Conservation (phyloP, 1,140 invertebrate species). For the Drosophila mojavensis region DNA sequence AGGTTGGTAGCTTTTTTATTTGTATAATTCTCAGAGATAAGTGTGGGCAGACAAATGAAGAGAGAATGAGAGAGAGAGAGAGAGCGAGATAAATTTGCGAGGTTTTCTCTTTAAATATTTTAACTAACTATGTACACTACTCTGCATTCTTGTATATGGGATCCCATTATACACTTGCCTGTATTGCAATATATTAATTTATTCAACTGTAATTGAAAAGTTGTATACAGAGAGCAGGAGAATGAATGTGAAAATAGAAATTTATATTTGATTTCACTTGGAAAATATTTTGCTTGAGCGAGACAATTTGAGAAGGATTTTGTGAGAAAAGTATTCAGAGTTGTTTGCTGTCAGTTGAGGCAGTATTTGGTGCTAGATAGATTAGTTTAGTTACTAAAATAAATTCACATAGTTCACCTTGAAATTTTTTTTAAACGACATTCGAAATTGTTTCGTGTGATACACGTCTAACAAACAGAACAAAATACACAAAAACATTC, state of each 20-base stretch:
- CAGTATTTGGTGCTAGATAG: neutral
- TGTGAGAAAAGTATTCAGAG: no score
- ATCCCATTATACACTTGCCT: neutral
- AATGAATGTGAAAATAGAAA: no score
- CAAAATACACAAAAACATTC: slow-evolving; percentile 24
- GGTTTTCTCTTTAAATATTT: neutral
- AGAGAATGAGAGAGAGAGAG: neutral
- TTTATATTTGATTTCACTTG: no score
- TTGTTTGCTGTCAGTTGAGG: neutral
- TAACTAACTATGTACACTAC: neutral
- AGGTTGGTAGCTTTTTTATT: slow-evolving; percentile 56
- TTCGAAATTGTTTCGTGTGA: slow-evolving; percentile 33
- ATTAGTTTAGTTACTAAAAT: neutral
- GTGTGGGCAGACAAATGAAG: neutral
- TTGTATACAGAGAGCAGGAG: no score
- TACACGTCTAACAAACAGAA: slow-evolving; percentile 26
- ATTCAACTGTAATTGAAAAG: no score
- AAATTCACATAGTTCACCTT: slow-evolving; percentile 31
- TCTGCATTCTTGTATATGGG: neutral
- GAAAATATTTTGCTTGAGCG: no score
- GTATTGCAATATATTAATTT: neutral
- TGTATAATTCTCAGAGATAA: slow-evolving; percentile 3
- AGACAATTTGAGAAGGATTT: no score
- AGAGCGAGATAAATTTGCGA: neutral
- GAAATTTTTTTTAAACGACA: slow-evolving; percentile 27